Evolutionary conservation across 1,140 invertebrate genomes (phyloP), one percentile per base, ranked within the genome.

Genomic region (Cydia splendana): DNA sequence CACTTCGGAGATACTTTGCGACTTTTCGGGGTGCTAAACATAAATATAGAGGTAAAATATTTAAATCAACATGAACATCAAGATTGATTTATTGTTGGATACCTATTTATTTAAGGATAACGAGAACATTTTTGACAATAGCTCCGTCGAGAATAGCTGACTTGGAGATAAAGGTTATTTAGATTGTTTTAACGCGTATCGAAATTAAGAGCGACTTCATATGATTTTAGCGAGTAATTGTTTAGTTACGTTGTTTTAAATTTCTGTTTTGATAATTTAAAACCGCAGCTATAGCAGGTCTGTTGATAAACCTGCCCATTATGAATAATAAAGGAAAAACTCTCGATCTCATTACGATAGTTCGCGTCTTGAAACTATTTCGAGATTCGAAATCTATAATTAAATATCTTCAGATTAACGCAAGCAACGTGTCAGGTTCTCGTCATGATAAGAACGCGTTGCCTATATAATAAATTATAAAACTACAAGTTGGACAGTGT

Each of bases 401-500:
- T 57, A 57, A 57, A 57, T 18, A 57, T 9, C 53, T 18, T 18
- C 5, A 57, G n/a, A 20, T 57, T 57, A 18, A 18, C 53, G 53
- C 53, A n/a, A 51, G 15, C n/a, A 7, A 34, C 30, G 30, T 34
- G 28, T 69, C 65, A 38, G 65, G 30, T 38, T 69, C 13, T 75
- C 6, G 53, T 38, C 34, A 53, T 28, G 77, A 76, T 76, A 78
- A 51, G 78, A 71, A 34, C 76, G 65, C 74, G 45, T 34, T 69
- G 5, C 65, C n/a, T 69, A 38, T 69, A 69, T 34, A 69, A 69
- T 69, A 18, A 69, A 69, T 77, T 76, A 77, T 76, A 80, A 76
- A 77, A 74, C 18, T 78, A 81, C 77, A 83, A 81, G 77, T 90
- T 91, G 88, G 89, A 88, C 77, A 79, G 81, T 84, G 80, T 84